Percentiles rank a stretch among this genome's conserved stretches.
phyloP scores from a whole-genome alignment of 2,113 vertebrate species.

The Cyanoderma ruficeps region DNA sequence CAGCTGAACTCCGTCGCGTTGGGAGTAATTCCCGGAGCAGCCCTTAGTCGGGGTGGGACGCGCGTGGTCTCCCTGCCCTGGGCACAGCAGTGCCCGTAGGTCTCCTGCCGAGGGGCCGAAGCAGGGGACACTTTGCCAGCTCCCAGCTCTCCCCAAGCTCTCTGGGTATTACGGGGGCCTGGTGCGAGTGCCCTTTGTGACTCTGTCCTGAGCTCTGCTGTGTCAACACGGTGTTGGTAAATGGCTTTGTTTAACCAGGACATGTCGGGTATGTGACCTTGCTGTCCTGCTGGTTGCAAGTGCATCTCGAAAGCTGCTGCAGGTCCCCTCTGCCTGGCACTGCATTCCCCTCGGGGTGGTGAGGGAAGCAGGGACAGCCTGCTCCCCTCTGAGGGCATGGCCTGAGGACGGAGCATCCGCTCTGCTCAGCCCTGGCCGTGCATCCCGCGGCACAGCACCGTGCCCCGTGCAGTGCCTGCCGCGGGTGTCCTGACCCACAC shows the following conservation, averaged over 20 bases:
- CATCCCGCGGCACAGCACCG: fast-evolving
- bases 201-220: constrained; percentile 62
- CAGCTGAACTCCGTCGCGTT: fast-evolving
- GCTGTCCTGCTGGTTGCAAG: neutral
- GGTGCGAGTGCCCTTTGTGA: constrained; percentile 65
- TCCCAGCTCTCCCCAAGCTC: neutral
- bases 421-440: neutral
- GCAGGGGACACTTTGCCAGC: neutral
- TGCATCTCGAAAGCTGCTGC: constrained; percentile 25
- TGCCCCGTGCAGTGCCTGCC: fast-evolving
- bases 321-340: neutral
- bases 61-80: neutral
- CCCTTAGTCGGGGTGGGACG: neutral
- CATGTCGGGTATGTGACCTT: constrained; percentile 59
- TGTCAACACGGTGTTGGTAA: constrained; percentile 69
- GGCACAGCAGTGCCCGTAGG: neutral
- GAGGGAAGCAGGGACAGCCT: neutral
- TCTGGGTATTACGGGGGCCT: neutral
- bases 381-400: neutral
- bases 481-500: neutral
- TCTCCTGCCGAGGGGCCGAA: neutral
- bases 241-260: constrained; percentile 69
- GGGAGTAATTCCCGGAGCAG: neutral
- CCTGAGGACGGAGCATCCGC: neutral
- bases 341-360: neutral